phyloP scores from a whole-genome alignment of 2,797 vertebrate genomes.

The Sternotherus odoratus region DNA sequence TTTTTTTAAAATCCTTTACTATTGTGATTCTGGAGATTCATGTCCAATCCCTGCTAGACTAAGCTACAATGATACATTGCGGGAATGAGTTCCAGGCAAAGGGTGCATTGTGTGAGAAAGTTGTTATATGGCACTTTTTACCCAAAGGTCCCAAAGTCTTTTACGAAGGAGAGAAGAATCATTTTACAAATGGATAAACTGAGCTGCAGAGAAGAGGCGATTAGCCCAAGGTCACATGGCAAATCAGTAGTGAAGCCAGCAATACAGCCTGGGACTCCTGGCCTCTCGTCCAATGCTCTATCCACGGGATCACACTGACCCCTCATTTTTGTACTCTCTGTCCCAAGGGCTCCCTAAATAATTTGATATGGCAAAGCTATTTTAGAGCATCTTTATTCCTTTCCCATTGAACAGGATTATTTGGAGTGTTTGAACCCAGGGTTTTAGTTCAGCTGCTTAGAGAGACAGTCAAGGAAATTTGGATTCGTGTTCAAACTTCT shows the following conservation, averaged over 20 bases:
- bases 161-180: neutral
- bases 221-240: neutral
- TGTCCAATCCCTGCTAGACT: neutral
- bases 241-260: neutral
- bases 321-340: neutral
- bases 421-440: neutral
- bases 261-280: neutral
- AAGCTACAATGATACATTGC: neutral
- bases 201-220: rapidly evolving
- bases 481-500: neutral
- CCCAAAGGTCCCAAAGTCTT: rapidly evolving
- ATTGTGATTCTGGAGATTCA: neutral
- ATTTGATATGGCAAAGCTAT: neutral
- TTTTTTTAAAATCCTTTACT: neutral
- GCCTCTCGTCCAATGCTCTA: neutral
- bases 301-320: neutral
- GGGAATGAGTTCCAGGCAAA: rapidly evolving
- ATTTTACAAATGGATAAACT: neutral
- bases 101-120: neutral
- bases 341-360: too few relatives aligned
- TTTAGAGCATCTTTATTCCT: neutral
- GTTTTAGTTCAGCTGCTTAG: neutral
- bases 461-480: neutral
- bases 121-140: rapidly evolving
- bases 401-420: neutral